Conservation (phyloP, 2,113 vertebrate genomes). For the Muscicapa adusta region DNA sequence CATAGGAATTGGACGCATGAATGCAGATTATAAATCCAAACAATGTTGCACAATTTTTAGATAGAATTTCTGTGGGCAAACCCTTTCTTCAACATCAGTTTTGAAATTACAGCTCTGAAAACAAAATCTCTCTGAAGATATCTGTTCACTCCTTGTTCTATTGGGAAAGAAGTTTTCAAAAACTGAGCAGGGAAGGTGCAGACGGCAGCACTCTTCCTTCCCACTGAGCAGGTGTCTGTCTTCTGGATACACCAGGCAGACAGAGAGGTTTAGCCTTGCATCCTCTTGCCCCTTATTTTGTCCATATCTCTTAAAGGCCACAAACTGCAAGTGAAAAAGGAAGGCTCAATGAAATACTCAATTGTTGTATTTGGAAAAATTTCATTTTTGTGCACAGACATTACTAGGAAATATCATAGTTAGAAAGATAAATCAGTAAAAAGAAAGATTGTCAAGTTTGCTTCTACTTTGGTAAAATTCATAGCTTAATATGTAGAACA, state of each 20-base stretch:
- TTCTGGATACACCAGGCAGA: not conserved
- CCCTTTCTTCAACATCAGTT: not conserved
- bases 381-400: not conserved
- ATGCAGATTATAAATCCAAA: not conserved
- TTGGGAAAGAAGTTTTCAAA: not conserved
- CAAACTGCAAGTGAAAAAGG: not conserved
- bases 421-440: not conserved
- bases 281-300: not conserved
- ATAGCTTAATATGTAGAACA: not conserved
- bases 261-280: not conserved
- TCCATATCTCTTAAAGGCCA: not conserved
- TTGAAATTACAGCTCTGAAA: not conserved
- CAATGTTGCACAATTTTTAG: accelerated
- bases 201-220: accelerated
- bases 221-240: no score
- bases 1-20: not conserved
- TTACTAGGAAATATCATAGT: not conserved
- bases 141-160: accelerated
- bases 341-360: not conserved
- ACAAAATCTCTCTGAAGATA: not conserved
- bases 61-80: not conserved
- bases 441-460: not conserved
- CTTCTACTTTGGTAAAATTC: not conserved
- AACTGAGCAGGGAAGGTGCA: accelerated
- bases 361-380: not conserved